phyloP scores from a whole-genome alignment of 2,888 invertebrate genomes.

The Acleris literana region DNA sequence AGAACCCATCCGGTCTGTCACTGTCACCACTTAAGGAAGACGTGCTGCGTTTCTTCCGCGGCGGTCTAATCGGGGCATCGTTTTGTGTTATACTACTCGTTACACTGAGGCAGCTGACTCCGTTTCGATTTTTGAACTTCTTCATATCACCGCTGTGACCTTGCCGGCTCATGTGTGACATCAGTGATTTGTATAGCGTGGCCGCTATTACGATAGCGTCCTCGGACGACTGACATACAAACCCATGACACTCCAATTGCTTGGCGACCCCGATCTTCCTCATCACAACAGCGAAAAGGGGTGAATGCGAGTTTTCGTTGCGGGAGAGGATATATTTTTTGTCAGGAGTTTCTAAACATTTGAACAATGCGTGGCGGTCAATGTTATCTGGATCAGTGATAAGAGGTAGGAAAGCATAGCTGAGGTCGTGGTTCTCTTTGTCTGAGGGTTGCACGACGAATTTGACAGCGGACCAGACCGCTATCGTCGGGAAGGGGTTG shows the following conservation, averaged over 20 bases:
- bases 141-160: conserved; percentile 76
- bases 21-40: conserved; percentile 86
- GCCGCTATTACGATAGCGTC: conserved; percentile 96
- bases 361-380: conserved; percentile 88
- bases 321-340: conserved; percentile 82
- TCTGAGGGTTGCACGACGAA: conserved; percentile 88
- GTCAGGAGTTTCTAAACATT: conserved; percentile 78
- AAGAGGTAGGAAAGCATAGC: conserved; percentile 92
- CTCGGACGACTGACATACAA: conserved; percentile 94
- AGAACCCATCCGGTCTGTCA: conserved; percentile 82
- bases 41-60: conserved; percentile 88
- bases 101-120: conserved; percentile 90
- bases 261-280: conserved; percentile 90
- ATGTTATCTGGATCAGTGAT: conserved; percentile 92
- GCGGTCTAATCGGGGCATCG: conserved; percentile 87
- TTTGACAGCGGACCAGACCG: conserved; percentile 96
- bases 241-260: conserved; percentile 94
- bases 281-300: conserved; percentile 96
- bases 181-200: conserved; percentile 93
- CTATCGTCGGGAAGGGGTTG: conserved; percentile 95
- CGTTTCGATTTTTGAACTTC: conserved; percentile 87
- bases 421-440: conserved; percentile 78
- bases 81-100: conserved; percentile 84
- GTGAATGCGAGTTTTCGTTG: conserved; percentile 88
- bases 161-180: conserved; percentile 89